phyloP scores from a whole-genome alignment of 2,113 vertebrate species.

The Chloroceryle aenea region DNA sequence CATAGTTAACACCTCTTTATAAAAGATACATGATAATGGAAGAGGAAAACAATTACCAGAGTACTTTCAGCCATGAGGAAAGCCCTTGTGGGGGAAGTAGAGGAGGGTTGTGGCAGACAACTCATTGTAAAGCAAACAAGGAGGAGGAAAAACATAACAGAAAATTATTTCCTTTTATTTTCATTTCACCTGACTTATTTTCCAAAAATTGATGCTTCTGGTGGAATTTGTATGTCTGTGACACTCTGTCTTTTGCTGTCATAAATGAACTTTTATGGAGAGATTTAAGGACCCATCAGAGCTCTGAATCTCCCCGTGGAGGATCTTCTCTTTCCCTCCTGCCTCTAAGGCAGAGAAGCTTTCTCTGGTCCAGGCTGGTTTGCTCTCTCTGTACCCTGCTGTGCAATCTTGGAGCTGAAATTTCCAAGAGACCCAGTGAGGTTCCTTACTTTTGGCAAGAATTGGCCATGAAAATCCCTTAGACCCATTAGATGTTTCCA shows the following conservation, averaged over 20 bases:
- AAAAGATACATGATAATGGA: slow-evolving; percentile 77
- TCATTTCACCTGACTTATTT: slow-evolving; percentile 26
- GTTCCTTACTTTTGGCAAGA: slow-evolving; percentile 16
- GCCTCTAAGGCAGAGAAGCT: not conserved
- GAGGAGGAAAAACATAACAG: slow-evolving; percentile 30
- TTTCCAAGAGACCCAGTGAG: slow-evolving; percentile 7
- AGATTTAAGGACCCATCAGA: not conserved
- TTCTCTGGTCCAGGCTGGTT: not conserved
- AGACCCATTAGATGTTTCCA: not conserved
- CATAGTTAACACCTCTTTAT: slow-evolving; percentile 68
- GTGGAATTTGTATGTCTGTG: slow-evolving; percentile 15
- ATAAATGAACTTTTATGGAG: not conserved
- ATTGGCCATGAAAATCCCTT: not conserved
- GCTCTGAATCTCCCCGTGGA: not conserved
- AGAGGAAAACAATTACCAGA: slow-evolving; percentile 59
- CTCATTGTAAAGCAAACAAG: slow-evolving; percentile 60
- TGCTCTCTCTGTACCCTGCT: not conserved
- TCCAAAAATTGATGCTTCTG: not conserved
- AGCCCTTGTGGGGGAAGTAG: slow-evolving; percentile 41
- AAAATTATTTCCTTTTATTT: slow-evolving; percentile 29
- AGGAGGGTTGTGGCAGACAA: slow-evolving; percentile 59
- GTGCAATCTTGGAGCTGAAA: not conserved
- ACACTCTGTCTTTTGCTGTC: not conserved
- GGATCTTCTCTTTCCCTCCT: not conserved
- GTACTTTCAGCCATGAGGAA: slow-evolving; percentile 60